Evolutionary conservation across 2,113 vertebrate genomes (phyloP).

Genomic region (Channa maculata): DNA sequence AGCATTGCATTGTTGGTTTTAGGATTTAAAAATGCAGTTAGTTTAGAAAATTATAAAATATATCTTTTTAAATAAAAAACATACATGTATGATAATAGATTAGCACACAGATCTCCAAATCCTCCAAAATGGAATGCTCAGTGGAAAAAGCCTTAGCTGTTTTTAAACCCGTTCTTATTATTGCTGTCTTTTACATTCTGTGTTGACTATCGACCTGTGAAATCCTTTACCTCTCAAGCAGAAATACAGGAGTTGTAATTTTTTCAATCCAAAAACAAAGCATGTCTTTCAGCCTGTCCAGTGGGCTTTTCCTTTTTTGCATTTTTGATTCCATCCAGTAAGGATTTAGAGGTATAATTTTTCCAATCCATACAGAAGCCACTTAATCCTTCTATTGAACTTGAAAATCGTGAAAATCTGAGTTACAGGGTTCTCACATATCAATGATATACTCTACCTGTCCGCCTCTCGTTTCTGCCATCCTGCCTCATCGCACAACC

Average conservation of each 20-base stretch:
- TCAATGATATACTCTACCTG: conserved; percentile 34
- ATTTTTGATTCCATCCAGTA: conserved; percentile 23
- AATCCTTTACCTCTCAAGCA: conserved; percentile 19
- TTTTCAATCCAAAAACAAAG: conserved; percentile 26
- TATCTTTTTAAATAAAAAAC: too few species aligned
- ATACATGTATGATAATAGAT: neutral
- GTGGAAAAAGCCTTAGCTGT: neutral
- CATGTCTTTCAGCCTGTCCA: conserved; percentile 12
- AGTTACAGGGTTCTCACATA: conserved; percentile 28
- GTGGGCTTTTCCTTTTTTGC: neutral
- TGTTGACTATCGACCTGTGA: conserved; percentile 15
- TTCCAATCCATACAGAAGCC: conserved; percentile 30
- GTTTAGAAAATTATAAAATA: too few species aligned
- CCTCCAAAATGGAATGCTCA: neutral
- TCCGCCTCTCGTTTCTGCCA: conserved; percentile 38
- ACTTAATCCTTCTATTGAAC: conserved; percentile 44
- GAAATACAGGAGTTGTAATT: conserved; percentile 27
- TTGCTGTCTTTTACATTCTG: neutral
- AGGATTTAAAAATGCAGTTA: too few species aligned
- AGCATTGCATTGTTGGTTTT: too few species aligned
- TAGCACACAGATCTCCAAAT: neutral
- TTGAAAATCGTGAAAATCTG: conserved; percentile 29
- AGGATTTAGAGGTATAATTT: conserved; percentile 29
- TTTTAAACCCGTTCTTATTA: conserved; percentile 2
- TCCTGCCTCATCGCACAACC: conserved; percentile 51